Evolutionary conservation across 2,113 vertebrate species (phyloP), one percentile per base, ranked within the genome.

Genomic region (Oreamnos americanus): DNA sequence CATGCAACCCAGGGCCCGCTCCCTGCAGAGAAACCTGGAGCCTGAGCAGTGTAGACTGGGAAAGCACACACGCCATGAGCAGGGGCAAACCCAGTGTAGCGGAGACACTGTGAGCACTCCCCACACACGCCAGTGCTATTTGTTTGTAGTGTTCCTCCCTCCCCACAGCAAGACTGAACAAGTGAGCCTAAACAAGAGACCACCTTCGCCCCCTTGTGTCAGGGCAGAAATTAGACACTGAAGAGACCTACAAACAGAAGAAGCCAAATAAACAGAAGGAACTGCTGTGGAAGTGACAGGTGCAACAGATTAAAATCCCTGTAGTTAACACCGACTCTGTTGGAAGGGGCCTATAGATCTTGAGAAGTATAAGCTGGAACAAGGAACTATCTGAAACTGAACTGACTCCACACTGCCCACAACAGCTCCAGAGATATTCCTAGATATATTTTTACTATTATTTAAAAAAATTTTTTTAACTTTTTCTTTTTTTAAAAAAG

Each of bases 11-110:
- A 67, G 33, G 64, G 33, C 64, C 33, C 0, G 8, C 64, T 19
- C 64, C 64, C 33, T n/a, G 64, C 33, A 67, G 62, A 67, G 33
- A 2, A n/a, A 9, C 33, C 64, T n/a, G 33, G 16, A 67, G 33
- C 33, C 4, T 67, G 64, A 67, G 64, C 64, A n/a, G 4, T n/a
- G 64, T 67, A 67, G 33, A n/a, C 64, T 9, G 33, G 64, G 33
- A 67, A 67, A 19, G 64, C 33, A 67, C 33, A 67, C 4, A n/a
- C 0, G 0, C 33, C 8, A 1, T 36, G 17, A 10, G 4, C 0
- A 0, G 33, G 62, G 33, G 2, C 33, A 36, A 19, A 67, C 8
- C 64, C 64, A 36, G 16, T 36, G 64, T 67, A 17, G 33, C 64
- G 4, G 1, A 19, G 33, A n/a, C 33, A 67, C 64, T 67, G 17